Conservation (phyloP, 2,888 invertebrate genomes). For the Abscondita cerata region DNA sequence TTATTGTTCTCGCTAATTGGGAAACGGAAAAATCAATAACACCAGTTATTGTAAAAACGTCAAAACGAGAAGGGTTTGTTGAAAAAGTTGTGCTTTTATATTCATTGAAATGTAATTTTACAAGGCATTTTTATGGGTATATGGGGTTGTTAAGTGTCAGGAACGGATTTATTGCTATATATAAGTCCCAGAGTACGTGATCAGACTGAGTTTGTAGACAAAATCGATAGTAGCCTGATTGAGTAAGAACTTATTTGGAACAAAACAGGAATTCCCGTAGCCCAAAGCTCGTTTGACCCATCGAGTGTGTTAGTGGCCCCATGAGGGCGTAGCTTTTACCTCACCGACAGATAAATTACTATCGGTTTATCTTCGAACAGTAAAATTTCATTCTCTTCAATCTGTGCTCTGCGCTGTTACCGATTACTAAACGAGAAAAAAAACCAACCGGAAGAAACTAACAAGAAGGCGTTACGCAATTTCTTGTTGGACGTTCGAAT, state of each 20-base stretch:
- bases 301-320: conserved; percentile 32
- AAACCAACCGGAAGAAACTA: too few species aligned
- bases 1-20: too few species aligned
- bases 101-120: conserved; percentile 21
- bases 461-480: neutral
- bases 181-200: conserved; percentile 27
- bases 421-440: conserved; percentile 7
- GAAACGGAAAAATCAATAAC: too few species aligned
- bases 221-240: conserved; percentile 31
- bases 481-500: neutral
- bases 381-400: conserved; percentile 28
- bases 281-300: conserved; percentile 35
- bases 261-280: conserved; percentile 36
- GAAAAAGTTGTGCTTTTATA: neutral
- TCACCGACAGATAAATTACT: conserved; percentile 32
- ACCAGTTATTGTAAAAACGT: too few species aligned
- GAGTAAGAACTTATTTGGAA: conserved; percentile 31
- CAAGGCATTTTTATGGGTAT: conserved; percentile 16
- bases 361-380: conserved; percentile 28
- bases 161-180: conserved; percentile 28
- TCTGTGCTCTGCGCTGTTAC: conserved; percentile 20
- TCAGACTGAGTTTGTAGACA: conserved; percentile 23
- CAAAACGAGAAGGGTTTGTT: neutral
- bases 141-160: conserved; percentile 19
- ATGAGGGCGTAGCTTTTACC: conserved; percentile 32